Evolutionary conservation across 53 echinoderm and acorn worm species (phyloP).

Genomic region (Echinarachnius parma): DNA sequence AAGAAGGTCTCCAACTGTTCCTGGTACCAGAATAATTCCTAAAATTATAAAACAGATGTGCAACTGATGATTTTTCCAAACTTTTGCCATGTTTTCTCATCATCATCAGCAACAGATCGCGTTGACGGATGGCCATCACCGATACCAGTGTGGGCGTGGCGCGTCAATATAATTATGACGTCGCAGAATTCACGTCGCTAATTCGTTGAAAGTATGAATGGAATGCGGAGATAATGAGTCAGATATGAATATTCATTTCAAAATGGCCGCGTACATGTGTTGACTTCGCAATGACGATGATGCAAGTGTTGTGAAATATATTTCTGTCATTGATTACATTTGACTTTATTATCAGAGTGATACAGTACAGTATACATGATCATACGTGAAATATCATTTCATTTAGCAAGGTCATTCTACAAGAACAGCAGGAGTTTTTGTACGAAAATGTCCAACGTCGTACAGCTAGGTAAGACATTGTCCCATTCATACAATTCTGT

Average conservation of each 20-base stretch:
- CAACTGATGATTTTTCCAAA: conserved; percentile 36
- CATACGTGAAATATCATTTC: too few relatives aligned
- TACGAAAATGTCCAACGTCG: too few relatives aligned
- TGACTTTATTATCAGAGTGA: too few relatives aligned
- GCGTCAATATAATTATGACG: conserved; percentile 22
- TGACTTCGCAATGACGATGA: too few relatives aligned
- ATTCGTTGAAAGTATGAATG: conserved; percentile 70
- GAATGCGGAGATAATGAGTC: conserved; percentile 46
- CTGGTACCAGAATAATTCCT: conserved; percentile 12
- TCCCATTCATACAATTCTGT: too few relatives aligned
- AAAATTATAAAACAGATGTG: conserved; percentile 42
- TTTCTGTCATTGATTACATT: too few relatives aligned
- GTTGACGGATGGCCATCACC: not conserved
- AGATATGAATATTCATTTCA: not conserved
- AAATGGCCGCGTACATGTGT: conserved; percentile 47
- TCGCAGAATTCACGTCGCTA: conserved; percentile 21
- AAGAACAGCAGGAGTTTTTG: too few relatives aligned
- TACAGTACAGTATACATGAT: too few relatives aligned
- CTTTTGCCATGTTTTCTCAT: conserved; percentile 32
- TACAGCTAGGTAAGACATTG: too few relatives aligned
- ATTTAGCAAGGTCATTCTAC: too few relatives aligned
- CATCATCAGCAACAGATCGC: not conserved
- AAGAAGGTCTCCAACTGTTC: conserved; percentile 43
- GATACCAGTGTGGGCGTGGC: conserved; percentile 30
- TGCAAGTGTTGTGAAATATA: too few relatives aligned